Evolutionary conservation across 2,797 vertebrate genomes (phyloP).

Genomic region (Gambelia wislizenii): DNA sequence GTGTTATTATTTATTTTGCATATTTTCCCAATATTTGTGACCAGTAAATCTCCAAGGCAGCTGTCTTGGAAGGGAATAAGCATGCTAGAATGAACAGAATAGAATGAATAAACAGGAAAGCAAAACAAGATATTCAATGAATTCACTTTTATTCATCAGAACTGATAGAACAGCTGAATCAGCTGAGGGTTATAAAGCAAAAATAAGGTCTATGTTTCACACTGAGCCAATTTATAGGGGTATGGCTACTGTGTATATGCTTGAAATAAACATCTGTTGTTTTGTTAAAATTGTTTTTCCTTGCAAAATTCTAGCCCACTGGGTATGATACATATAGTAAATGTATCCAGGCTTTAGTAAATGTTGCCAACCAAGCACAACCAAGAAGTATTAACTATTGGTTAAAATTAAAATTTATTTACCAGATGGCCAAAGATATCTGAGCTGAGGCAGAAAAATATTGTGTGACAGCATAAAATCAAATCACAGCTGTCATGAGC

Average conservation of each 20-base stretch:
- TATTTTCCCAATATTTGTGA: not conserved
- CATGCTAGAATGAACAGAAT: not conserved
- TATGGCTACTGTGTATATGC: not conserved
- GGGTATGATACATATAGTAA: not conserved
- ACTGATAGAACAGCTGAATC: not conserved
- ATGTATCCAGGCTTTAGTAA: not conserved
- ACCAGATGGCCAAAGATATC: constrained; percentile 5
- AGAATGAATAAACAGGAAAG: not conserved
- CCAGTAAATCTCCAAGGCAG: not conserved
- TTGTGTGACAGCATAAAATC: constrained; percentile 11
- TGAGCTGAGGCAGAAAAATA: constrained; percentile 1
- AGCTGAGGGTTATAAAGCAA: not conserved
- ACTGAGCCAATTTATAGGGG: not conserved
- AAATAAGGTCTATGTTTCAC: not conserved
- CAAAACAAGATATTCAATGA: not conserved
- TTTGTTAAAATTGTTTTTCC: constrained; percentile 3
- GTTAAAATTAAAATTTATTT: constrained; percentile 14
- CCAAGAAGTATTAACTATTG: not conserved
- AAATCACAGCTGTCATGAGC: not conserved
- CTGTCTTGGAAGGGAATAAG: not conserved
- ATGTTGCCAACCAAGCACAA: not conserved
- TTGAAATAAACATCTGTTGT: not conserved
- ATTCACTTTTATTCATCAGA: not conserved
- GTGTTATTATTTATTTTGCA: not conserved
- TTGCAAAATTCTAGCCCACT: not conserved